Evolutionary conservation across 2,888 invertebrate genomes (phyloP).

Genomic region (Argyresthia goedartella): DNA sequence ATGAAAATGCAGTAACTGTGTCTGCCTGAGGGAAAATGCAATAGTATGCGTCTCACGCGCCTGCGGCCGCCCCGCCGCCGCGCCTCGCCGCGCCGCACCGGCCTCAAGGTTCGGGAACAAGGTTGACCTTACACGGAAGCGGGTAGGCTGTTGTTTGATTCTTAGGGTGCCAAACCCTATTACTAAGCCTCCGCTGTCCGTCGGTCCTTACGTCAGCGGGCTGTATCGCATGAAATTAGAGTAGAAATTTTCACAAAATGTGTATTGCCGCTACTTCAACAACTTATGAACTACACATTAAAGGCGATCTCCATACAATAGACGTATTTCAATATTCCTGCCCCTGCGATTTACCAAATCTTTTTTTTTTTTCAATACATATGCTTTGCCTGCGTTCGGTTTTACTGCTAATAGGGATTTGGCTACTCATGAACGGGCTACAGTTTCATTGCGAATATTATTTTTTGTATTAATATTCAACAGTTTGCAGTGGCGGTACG

Average conservation of each 20-base stretch:
- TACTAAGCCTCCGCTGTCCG: too few species aligned
- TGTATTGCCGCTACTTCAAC: too few species aligned
- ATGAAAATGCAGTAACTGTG: not conserved
- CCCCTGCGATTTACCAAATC: too few species aligned
- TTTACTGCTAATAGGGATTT: slow-evolving; percentile 17
- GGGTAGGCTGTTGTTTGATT: slow-evolving; percentile 14
- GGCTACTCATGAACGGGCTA: slow-evolving; percentile 27
- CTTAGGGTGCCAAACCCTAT: slow-evolving; percentile 3
- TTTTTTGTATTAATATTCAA: slow-evolving; percentile 55
- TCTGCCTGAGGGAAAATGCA: not conserved
- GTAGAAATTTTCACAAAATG: slow-evolving; percentile 12
- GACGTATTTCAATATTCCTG: too few species aligned
- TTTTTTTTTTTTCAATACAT: too few species aligned
- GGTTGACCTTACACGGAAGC: slow-evolving; percentile 4
- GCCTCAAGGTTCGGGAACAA: not conserved
- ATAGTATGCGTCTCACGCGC: slow-evolving; percentile 1
- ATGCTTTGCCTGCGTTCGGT: too few species aligned
- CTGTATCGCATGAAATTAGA: slow-evolving; percentile 4
- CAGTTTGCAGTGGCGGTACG: slow-evolving; percentile 55
- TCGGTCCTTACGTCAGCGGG: too few species aligned
- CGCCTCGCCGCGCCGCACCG: too few species aligned
- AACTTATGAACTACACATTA: too few species aligned
- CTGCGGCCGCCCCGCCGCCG: not conserved
- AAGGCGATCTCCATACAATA: too few species aligned
- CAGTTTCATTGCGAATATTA: slow-evolving; percentile 38